Evolutionary conservation across 2,888 invertebrate species (phyloP).

Genomic region (Drosophila limbata): DNA sequence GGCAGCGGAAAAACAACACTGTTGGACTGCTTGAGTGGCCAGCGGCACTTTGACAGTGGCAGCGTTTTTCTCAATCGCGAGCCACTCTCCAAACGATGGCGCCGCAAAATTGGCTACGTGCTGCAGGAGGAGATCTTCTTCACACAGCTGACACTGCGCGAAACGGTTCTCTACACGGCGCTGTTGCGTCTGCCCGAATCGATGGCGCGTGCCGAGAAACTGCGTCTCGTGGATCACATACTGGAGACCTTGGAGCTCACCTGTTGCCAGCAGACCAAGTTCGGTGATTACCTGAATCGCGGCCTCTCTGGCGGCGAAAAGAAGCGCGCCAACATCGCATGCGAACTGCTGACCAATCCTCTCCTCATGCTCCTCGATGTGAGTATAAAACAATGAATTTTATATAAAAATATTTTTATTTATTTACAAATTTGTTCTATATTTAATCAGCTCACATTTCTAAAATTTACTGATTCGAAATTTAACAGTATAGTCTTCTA

Average conservation of each 20-base stretch:
- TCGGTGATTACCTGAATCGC: constrained; percentile 91
- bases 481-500: too few relatives aligned
- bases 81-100: constrained; percentile 89
- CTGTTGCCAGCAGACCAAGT: constrained; percentile 91
- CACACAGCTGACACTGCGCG: constrained; percentile 91
- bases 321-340: constrained; percentile 93
- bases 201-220: constrained; percentile 90
- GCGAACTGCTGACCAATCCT: constrained; percentile 92
- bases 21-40: constrained; percentile 91
- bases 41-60: constrained; percentile 89
- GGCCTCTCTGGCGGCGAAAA: constrained; percentile 94
- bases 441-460: too few relatives aligned
- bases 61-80: constrained; percentile 89
- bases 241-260: constrained; percentile 91
- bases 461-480: too few relatives aligned
- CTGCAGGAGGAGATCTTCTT: constrained; percentile 93
- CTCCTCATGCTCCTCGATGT: constrained; percentile 92
- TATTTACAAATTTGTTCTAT: too few relatives aligned
- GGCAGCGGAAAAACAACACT: constrained; percentile 93
- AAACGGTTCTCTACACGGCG: constrained; percentile 89
- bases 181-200: constrained; percentile 89
- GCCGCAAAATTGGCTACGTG: constrained; percentile 92
- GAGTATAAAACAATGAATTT: constrained; percentile 83
- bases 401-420: too few relatives aligned
- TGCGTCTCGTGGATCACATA: constrained; percentile 91